Conservation (phyloP, 2,888 invertebrate genomes). For the Pachycephus smyrnensis region DNA sequence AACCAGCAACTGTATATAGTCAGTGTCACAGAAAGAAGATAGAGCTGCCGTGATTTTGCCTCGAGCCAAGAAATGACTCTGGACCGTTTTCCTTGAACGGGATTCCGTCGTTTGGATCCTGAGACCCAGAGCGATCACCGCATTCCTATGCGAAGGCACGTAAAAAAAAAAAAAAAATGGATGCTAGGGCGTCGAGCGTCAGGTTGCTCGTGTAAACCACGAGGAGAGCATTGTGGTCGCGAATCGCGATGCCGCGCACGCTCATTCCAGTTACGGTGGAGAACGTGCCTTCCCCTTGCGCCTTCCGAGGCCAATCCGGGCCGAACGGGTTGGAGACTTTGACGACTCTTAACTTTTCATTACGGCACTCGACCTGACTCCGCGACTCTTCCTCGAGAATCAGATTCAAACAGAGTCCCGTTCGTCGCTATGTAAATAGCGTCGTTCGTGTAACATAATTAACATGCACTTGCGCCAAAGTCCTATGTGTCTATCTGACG, state of each 20-base stretch:
- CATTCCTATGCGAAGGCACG: neutral
- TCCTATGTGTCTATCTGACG: conserved; percentile 29
- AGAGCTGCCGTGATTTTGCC: neutral
- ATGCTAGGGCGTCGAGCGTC: neutral
- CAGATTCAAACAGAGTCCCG: neutral
- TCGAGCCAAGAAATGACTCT: neutral
- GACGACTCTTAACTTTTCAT: neutral
- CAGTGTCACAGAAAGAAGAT: neutral
- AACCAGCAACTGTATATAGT: neutral
- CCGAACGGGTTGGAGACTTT: neutral
- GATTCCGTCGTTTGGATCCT: neutral
- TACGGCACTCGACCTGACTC: neutral
- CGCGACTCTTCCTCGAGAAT: neutral
- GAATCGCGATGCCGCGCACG: conserved; percentile 43
- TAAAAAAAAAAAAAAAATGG: neutral
- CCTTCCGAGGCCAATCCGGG: neutral
- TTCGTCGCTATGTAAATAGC: neutral
- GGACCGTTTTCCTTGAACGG: neutral
- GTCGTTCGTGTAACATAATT: neutral
- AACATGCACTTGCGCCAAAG: conserved; percentile 38
- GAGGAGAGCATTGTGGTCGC: neutral
- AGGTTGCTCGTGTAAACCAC: neutral
- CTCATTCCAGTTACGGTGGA: conserved; percentile 45
- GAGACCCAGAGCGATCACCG: neutral
- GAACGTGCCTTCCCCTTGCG: conserved; percentile 1